These are phyloP conservation scores for Nannobrachium achirus DNA, from an alignment of 2,113 vertebrate species.

Conservation along the genomic window DNA sequence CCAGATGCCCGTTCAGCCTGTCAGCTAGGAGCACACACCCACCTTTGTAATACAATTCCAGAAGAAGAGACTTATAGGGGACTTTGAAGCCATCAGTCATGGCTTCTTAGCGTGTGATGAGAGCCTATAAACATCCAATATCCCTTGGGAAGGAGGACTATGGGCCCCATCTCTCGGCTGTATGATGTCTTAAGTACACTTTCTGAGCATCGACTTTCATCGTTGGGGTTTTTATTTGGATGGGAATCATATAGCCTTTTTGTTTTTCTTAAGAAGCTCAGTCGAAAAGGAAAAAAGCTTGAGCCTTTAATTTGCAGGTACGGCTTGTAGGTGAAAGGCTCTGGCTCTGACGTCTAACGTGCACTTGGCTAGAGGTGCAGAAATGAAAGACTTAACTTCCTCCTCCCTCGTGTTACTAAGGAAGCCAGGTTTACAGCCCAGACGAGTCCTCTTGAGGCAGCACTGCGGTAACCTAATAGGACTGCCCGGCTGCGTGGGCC, in stretches of 20 bases:
- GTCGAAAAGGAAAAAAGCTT: neutral
- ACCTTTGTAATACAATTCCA: conserved; percentile 37
- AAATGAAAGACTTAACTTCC: conserved; percentile 16
- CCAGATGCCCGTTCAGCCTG: too few relatives aligned
- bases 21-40: neutral
- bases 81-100: conserved; percentile 30
- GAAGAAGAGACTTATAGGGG: conserved; percentile 1
- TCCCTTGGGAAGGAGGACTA: conserved; percentile 18
- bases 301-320: conserved; percentile 25
- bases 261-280: conserved; percentile 1
- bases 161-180: neutral
- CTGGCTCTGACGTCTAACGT: neutral
- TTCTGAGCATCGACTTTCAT: conserved; percentile 18
- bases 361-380: conserved; percentile 8
- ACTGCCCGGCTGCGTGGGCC: conserved; percentile 48
- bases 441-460: conserved; percentile 68
- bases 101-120: conserved; percentile 44
- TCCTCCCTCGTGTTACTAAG: conserved; percentile 21
- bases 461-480: conserved; percentile 64
- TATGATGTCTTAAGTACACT: neutral
- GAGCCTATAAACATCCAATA: conserved; percentile 16
- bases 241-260: conserved; percentile 12
- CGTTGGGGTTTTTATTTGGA: conserved; percentile 18
- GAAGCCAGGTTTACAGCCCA: conserved; percentile 44
- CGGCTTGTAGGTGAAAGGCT: neutral